A percentile compares a stretch with the other conserved stretches of the same genome.
Evolutionary conservation across 2,797 vertebrate species (phyloP).

Genomic region (Neopelma chrysocephalum): DNA sequence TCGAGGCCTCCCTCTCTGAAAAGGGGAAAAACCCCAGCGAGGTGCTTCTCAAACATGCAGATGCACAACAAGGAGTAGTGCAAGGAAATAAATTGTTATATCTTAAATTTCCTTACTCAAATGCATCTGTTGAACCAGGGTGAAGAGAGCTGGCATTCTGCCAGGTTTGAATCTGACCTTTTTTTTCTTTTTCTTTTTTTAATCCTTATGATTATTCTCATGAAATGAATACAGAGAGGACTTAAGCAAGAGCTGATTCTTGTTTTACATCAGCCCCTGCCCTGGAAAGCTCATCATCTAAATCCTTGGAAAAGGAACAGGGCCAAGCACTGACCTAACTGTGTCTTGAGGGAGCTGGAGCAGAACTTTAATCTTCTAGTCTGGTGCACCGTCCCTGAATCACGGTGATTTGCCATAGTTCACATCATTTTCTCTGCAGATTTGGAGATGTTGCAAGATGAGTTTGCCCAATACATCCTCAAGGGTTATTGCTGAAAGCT

Average conservation of each 20-base stretch:
- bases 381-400: constrained; percentile 15
- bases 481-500: constrained; percentile 36
- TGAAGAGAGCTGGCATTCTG: neutral
- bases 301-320: neutral
- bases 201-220: constrained; percentile 8
- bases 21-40: neutral
- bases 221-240: neutral
- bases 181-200: neutral
- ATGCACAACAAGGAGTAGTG: neutral
- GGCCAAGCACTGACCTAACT: neutral
- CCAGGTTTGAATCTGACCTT: constrained; percentile 8
- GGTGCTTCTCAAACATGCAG: neutral
- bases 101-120: neutral
- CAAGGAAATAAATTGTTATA: neutral
- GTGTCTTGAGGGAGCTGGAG: neutral
- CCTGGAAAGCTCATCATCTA: neutral
- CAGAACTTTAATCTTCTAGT: constrained; percentile 53
- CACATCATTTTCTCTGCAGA: constrained; percentile 11
- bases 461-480: constrained; percentile 41
- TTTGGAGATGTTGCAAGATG: constrained; percentile 36
- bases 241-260: constrained; percentile 25
- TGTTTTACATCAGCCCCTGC: constrained; percentile 9
- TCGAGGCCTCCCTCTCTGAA: neutral
- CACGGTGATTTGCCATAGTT: neutral
- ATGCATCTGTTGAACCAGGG: neutral